Base-by-base conservation (phyloP, 2,888 invertebrate genomes). In the Sminthurinus aureus region DNA sequence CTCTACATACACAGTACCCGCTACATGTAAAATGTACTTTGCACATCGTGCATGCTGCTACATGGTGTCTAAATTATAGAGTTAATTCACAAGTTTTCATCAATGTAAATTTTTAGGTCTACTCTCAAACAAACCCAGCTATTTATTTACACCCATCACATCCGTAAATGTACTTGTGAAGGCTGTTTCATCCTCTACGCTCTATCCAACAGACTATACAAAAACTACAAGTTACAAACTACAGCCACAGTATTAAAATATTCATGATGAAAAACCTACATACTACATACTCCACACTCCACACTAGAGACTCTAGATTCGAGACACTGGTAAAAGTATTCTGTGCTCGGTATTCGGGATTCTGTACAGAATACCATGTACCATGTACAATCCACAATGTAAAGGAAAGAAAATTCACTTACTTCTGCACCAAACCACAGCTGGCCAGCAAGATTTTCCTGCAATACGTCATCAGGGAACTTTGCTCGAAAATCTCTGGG, bases 391-490 rank as follows among this genome's bases (percentile, higher is more conserved):
- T 6, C 38, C 38, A 38, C 38, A 38, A 38, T 38, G 38, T 38
- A 38, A 38, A 38, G 6, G 38, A 6, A 38, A 6, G 38, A 38
- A 38, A 38, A 38, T 38, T 38, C n/a, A 51, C 88, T 89, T 89
- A 96, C 96, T 94, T 99, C 99, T 84, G 99, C 99, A 22, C 99
- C 99, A 91, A 99, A 99, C 99, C 99, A 99, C 74, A 99, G 93
- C 91, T 99, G 99, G 0, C 99, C 99, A 67, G 98, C 98, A 85
- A 99, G 92, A 91, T 98, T 98, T 90, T 99, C 99, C 91, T 98
- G 98, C 88, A 99, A 93, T 15, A 99, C 98, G 90, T 99, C 99
- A 90, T 99, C 99, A 0, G 99, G 99, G 90, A 99, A 99, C 92
- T 99, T 99, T 84, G 97, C 98, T 77, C 99, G 93, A 91, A 98